phyloP scores from a whole-genome alignment of 2,113 vertebrate genomes.

The Macroglossus sobrinus region DNA sequence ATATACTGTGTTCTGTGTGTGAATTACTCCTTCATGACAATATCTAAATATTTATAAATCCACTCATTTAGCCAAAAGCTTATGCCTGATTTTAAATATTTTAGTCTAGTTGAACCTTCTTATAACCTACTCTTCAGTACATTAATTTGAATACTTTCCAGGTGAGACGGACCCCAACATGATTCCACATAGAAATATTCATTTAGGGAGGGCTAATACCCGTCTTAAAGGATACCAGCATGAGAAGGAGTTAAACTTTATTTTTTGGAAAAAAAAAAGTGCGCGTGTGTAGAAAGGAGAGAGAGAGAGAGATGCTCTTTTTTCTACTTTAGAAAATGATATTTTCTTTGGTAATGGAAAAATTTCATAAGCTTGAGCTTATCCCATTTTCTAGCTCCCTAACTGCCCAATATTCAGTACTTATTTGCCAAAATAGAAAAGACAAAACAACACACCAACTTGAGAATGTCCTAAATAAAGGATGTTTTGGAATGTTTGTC shows the following conservation, averaged over 20 bases:
- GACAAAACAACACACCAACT: background rate
- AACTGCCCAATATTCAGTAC: background rate
- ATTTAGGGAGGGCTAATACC: background rate
- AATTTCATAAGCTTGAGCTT: background rate
- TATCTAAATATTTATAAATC: background rate
- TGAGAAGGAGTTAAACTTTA: background rate
- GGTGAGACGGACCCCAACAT: background rate
- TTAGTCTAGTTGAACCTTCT: background rate
- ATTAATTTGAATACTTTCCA: background rate
- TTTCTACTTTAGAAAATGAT: background rate
- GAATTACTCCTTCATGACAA: background rate
- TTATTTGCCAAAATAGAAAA: background rate
- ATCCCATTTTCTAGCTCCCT: background rate
- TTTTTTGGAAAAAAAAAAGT: background rate
- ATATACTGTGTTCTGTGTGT: background rate
- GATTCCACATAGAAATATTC: background rate
- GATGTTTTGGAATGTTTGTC: background rate
- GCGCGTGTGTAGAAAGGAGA: background rate
- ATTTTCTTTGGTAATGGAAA: background rate
- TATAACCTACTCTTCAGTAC: background rate
- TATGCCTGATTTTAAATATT: background rate
- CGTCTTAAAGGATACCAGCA: background rate
- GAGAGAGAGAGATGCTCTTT: background rate
- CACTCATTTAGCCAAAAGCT: background rate
- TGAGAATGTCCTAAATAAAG: slow-evolving; percentile 20